Conservation (phyloP, 2,888 invertebrate species). For the Micoletzkya japonica region DNA sequence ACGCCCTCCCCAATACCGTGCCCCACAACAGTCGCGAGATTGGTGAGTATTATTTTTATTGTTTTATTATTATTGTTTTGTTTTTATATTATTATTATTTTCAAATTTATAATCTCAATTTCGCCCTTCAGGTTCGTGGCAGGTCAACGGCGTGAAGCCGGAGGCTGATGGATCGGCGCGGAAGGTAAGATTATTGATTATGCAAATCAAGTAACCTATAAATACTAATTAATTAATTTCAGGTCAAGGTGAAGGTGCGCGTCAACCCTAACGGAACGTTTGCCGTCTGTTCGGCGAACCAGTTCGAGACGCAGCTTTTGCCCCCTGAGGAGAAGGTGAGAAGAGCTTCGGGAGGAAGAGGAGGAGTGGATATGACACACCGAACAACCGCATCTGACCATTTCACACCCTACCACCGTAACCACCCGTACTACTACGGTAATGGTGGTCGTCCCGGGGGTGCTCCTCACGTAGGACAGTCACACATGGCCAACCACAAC, state of each 20-base stretch:
- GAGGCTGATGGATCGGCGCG: slow-evolving; percentile 86
- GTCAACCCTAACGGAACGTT: slow-evolving; percentile 92
- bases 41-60: slow-evolving; percentile 51
- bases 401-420: too few relatives aligned
- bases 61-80: slow-evolving; percentile 13
- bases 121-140: slow-evolving; percentile 65
- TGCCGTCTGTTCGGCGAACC: slow-evolving; percentile 81
- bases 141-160: slow-evolving; percentile 73
- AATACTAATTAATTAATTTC: neutral
- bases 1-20: slow-evolving; percentile 72
- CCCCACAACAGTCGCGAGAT: slow-evolving; percentile 74
- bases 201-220: neutral
- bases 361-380: too few relatives aligned
- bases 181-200: slow-evolving; percentile 64
- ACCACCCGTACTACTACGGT: too few relatives aligned
- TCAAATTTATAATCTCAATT: neutral
- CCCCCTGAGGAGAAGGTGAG: slow-evolving; percentile 46
- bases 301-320: slow-evolving; percentile 66
- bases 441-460: neutral
- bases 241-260: slow-evolving; percentile 84
- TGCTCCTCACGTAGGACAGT: neutral
- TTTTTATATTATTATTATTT: neutral
- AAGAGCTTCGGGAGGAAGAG: too few relatives aligned
- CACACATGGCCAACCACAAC: too few relatives aligned
- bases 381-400: too few relatives aligned